A percentile compares a stretch with the other conserved stretches of the same genome.
Evolutionary conservation across 2,113 vertebrate genomes (phyloP).

Genomic region (Himantopus leucocephalus): DNA sequence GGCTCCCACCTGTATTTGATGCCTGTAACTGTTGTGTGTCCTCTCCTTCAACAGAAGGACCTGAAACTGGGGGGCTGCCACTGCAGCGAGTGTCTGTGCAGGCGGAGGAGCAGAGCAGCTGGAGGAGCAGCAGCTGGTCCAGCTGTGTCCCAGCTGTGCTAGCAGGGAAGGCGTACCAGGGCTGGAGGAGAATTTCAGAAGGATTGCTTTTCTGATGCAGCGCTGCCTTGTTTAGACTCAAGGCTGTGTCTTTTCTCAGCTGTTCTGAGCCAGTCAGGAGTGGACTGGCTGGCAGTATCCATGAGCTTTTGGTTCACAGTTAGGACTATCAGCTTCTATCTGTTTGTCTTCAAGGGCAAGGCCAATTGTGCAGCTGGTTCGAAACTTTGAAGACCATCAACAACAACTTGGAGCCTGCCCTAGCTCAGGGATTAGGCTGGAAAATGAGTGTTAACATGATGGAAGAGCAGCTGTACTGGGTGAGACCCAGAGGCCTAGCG

Average conservation of each 20-base stretch:
- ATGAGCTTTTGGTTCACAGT: not conserved
- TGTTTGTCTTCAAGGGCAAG: not conserved
- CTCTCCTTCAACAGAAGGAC: not conserved
- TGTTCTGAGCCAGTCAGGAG: not conserved
- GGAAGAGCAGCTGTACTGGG: not conserved
- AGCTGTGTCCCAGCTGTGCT: not conserved
- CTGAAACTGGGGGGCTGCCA: not conserved
- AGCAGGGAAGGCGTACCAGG: fast-evolving
- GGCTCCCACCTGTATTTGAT: not conserved
- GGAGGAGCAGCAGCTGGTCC: not conserved
- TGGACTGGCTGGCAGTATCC: not conserved
- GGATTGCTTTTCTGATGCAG: not conserved
- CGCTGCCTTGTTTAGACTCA: not conserved
- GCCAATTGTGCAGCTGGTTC: not conserved
- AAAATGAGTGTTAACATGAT: not conserved
- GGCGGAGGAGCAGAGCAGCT: not conserved
- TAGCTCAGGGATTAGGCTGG: not conserved
- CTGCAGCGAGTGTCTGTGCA: fast-evolving
- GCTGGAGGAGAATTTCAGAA: not conserved
- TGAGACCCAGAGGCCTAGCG: not conserved
- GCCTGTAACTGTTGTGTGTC: not conserved
- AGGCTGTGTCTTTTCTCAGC: not conserved
- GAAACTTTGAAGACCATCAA: not conserved
- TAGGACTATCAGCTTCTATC: not conserved
- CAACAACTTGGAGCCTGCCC: not conserved